Base-by-base conservation (phyloP, 2,113 vertebrate genomes). In the Australoheros scitulus region DNA sequence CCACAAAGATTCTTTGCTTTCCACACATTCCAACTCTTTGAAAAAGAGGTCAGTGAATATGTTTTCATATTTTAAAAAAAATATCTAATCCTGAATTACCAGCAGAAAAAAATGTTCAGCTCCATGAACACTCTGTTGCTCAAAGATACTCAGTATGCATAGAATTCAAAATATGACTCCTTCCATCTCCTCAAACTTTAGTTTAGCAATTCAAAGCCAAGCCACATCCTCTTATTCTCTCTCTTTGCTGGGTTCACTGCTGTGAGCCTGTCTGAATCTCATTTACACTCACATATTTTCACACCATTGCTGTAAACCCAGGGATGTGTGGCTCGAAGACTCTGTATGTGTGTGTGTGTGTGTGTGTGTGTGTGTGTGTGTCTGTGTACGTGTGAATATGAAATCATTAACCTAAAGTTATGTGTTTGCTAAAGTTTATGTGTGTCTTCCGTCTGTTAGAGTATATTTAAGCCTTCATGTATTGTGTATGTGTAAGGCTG, bases 261-360 rank as follows among this genome's bases (percentile, higher is more conserved):
- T 93, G 91, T 87, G 93, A 92, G 87, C 82, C 92, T 93, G 94
- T 92, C 95, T 95, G 94, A 91, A 94, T 94, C 95, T 95, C 94
- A 95, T 95, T 95, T 94, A 91, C 94, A 91, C 92, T 91, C 92
- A 88, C 92, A 92, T 93, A 86, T 91, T 93, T 95, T 91, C 90
- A 92, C 92, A 94, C 93, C 81, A 77, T 80, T 2, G 64, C 78
- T 82, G 79, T 65, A 64, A 87, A 88, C 88, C 80, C 74, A 36
- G 74, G 59, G 89, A 88, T 87, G 88, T 92, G 92, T 88, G 91
- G 82, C 36, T 87, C 61, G 17, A 68, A 50, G 60, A 29, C 22
- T 77, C 58, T 81, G 80, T 63, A 68, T 61, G 72, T 55, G 29
- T 41, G 17, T 26, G 1, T 26, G 26, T 61, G 76, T 55, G 29